Evolutionary conservation across 2,113 vertebrate genomes (phyloP).

Genomic region (Gorsachius goisagi): DNA sequence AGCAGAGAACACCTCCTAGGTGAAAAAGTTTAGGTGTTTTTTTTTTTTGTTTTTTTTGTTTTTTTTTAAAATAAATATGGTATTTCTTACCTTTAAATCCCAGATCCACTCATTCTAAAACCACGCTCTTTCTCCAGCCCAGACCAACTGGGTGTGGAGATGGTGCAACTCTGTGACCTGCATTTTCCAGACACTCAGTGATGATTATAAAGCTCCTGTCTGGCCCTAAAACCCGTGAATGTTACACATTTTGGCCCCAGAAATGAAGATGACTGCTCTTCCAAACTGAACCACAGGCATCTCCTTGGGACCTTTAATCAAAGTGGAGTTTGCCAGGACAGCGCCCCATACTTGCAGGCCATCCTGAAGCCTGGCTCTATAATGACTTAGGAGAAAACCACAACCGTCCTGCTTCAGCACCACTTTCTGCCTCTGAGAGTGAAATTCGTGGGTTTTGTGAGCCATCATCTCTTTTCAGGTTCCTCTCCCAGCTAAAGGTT

Average conservation of each 20-base stretch:
- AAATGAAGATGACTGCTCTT: not conserved
- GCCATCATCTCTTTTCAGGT: not conserved
- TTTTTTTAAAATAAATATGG: not conserved
- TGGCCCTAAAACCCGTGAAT: not conserved
- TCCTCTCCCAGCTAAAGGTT: not conserved
- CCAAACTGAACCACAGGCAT: conserved; percentile 12
- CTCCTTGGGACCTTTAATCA: not conserved
- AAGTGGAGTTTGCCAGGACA: not conserved
- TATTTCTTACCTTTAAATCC: not conserved
- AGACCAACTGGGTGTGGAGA: not conserved
- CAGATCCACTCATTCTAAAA: not conserved
- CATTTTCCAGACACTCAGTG: not conserved
- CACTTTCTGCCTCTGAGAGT: not conserved
- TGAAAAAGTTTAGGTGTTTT: not conserved
- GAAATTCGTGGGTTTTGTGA: not conserved
- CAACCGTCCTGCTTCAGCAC: not conserved
- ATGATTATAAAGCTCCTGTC: not conserved
- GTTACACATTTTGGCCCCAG: not conserved
- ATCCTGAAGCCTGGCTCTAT: not conserved
- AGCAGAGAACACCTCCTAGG: not conserved
- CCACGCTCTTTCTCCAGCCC: not conserved
- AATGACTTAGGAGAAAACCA: not conserved
- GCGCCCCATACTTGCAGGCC: not conserved
- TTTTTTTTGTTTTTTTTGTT: too few relatives aligned
- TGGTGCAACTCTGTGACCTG: not conserved